Evolutionary conservation across 2,888 invertebrate species (phyloP).

Genomic region (Protodeltote pygarga): DNA sequence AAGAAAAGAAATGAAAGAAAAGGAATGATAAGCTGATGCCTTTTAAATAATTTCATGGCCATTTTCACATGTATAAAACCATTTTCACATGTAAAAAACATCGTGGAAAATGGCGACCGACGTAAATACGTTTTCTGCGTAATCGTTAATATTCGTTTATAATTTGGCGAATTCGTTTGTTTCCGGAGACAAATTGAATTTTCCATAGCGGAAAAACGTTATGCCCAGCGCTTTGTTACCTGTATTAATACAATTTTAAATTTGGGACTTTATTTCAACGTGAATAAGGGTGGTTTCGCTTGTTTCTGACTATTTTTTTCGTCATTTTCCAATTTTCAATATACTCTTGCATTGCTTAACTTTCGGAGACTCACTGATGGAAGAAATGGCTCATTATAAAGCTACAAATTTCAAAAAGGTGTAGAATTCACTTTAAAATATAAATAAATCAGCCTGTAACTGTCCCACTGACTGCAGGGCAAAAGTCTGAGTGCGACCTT

Average conservation of each 20-base stretch:
- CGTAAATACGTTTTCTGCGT: slow-evolving; percentile 16
- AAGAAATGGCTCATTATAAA: too few relatives aligned
- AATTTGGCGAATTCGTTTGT: slow-evolving; percentile 17
- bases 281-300: too few relatives aligned
- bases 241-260: slow-evolving; percentile 7
- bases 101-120: background rate
- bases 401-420: too few relatives aligned
- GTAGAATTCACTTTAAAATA: too few relatives aligned
- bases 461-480: too few relatives aligned
- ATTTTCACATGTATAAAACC: background rate
- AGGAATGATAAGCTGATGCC: background rate
- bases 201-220: slow-evolving; percentile 7
- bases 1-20: too few relatives aligned
- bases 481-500: too few relatives aligned
- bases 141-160: slow-evolving; percentile 18
- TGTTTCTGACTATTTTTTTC: too few relatives aligned
- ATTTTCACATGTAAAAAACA: background rate
- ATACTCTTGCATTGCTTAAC: too few relatives aligned
- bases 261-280: slow-evolving; percentile 1
- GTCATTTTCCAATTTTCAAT: too few relatives aligned
- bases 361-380: too few relatives aligned
- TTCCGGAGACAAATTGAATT: slow-evolving; percentile 23
- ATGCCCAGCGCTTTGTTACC: slow-evolving; percentile 9
- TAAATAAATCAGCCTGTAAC: too few relatives aligned
- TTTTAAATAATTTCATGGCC: background rate